Percentiles rank a stretch among this genome's conserved stretches.
phyloP scores from a whole-genome alignment of 2,113 vertebrate genomes.

The Otocyon megalotis region DNA sequence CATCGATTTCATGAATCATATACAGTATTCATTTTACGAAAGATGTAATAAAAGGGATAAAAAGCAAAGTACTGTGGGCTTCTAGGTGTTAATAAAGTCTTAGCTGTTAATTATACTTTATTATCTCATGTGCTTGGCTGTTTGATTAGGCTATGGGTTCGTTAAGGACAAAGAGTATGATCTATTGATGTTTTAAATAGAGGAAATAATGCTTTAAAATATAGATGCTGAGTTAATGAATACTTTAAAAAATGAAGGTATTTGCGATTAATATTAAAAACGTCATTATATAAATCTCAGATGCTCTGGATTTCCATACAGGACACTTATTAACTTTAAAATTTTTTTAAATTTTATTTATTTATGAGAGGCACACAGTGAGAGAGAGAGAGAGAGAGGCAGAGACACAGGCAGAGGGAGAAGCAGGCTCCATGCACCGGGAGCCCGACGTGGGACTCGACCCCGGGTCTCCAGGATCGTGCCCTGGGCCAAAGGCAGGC shows the following conservation, averaged over 20 bases:
- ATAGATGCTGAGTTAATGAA: background rate
- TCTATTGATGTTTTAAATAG: background rate
- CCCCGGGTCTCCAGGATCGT: too few species aligned
- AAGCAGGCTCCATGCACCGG: too few species aligned
- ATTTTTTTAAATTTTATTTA: too few species aligned
- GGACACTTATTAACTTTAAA: background rate
- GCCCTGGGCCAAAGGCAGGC: too few species aligned
- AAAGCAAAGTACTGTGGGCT: background rate
- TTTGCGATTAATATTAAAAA: background rate
- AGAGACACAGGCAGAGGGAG: too few species aligned
- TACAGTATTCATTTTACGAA: background rate
- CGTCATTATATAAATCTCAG: background rate
- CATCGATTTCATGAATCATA: background rate
- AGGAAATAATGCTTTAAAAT: background rate
- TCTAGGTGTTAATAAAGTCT: background rate
- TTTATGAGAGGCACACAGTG: too few species aligned
- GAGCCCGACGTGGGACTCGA: too few species aligned
- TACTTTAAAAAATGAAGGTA: background rate
- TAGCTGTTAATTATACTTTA: background rate
- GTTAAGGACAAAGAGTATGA: background rate
- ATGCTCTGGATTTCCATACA: background rate
- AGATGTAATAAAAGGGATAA: background rate
- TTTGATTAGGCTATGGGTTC: background rate
- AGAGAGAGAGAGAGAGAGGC: too few species aligned
- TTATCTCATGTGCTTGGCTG: background rate